A percentile compares a stretch with the other conserved stretches of the same genome.
phyloP scores from a whole-genome alignment of 2,888 invertebrate species.

The Chelonus formosanus region DNA sequence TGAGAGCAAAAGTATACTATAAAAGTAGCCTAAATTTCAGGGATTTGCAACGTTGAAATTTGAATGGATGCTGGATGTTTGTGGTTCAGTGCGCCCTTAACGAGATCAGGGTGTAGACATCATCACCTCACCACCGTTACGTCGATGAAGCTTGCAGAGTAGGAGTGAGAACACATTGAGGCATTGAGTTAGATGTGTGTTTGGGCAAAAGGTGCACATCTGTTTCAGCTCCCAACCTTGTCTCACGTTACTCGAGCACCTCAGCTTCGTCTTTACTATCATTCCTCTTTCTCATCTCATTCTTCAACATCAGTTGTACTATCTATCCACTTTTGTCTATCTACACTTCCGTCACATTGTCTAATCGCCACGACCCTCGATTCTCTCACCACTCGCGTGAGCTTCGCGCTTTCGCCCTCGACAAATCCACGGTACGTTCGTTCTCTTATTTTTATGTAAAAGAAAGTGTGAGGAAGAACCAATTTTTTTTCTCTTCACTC shows the following conservation, averaged over 20 bases:
- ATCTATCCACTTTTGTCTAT: slow-evolving; percentile 36
- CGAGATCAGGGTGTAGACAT: slow-evolving; percentile 59
- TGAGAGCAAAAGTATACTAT: slow-evolving; percentile 31
- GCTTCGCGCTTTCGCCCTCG: slow-evolving; percentile 20
- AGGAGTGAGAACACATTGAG: slow-evolving; percentile 18
- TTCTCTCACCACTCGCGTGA: slow-evolving; percentile 9
- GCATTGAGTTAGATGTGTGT: slow-evolving; percentile 31
- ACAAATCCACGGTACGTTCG: slow-evolving; percentile 29
- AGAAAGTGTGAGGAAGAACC: not conserved
- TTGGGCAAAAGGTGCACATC: slow-evolving; percentile 52
- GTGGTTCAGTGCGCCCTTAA: slow-evolving; percentile 63
- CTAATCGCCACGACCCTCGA: slow-evolving; percentile 49
- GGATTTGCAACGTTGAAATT: slow-evolving; percentile 57
- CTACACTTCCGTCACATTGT: slow-evolving; percentile 56
- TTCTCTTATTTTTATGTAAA: slow-evolving; percentile 21
- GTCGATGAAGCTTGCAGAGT: slow-evolving; percentile 11
- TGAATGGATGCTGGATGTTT: slow-evolving; percentile 60
- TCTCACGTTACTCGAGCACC: slow-evolving; percentile 35
- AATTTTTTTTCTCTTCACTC: slow-evolving; percentile 28
- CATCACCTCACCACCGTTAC: slow-evolving; percentile 41
- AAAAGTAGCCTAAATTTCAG: slow-evolving; percentile 49
- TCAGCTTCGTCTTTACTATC: slow-evolving; percentile 30
- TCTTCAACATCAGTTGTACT: slow-evolving; percentile 21
- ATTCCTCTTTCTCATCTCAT: slow-evolving; percentile 29
- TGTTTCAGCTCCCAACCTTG: slow-evolving; percentile 57